These are phyloP conservation scores for Brevimyrus niger DNA, from an alignment of 2,113 vertebrate genomes.

Conservation along the genomic window DNA sequence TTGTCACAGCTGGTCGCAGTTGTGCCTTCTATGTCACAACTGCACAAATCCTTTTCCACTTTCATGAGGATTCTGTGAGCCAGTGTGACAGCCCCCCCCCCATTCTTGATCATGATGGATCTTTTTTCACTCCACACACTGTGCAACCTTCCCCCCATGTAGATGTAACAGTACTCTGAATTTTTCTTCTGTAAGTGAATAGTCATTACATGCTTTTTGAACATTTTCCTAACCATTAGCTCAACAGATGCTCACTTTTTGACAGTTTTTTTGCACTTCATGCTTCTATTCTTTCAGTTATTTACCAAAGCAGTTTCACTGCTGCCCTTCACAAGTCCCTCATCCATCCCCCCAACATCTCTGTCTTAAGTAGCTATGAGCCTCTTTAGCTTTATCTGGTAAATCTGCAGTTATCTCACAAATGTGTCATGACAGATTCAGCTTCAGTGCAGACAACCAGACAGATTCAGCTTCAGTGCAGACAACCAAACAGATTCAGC, in stretches of 20 bases:
- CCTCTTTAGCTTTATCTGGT: not conserved
- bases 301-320: not conserved
- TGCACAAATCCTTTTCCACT: not conserved
- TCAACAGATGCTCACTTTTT: not conserved
- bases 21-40: not conserved
- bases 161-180: not conserved
- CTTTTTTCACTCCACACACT: not conserved
- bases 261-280: not conserved
- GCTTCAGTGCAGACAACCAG: too few species aligned
- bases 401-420: not conserved
- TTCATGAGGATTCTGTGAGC: not conserved
- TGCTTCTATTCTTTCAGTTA: not conserved
- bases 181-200: not conserved
- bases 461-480: too few species aligned
- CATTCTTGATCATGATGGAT: not conserved
- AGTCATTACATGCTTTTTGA: not conserved
- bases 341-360: not conserved
- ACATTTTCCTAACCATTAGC: not conserved
- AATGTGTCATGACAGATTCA: not conserved
- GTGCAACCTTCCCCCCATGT: not conserved
- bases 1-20: not conserved
- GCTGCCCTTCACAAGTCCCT: not conserved
- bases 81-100: not conserved
- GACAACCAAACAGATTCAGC: not conserved
- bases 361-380: not conserved